A percentile compares a stretch with the other conserved stretches of the same genome.
Evolutionary conservation across 2,113 vertebrate species (phyloP).

Genomic region (Oncorhynchus mykiss): DNA sequence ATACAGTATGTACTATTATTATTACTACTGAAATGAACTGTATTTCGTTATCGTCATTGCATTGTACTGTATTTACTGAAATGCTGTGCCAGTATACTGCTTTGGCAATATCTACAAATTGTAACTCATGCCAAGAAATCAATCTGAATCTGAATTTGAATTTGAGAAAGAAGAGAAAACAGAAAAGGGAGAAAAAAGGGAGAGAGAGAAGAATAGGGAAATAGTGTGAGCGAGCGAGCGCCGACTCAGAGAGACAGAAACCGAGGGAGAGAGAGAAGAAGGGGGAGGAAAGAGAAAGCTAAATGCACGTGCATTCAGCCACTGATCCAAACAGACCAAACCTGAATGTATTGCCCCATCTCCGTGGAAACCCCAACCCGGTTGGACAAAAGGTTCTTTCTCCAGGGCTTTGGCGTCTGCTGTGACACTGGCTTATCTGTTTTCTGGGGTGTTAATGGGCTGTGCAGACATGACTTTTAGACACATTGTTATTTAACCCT

Average conservation of each 20-base stretch:
- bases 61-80: too few relatives aligned
- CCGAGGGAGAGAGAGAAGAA: conserved; percentile 24
- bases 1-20: too few relatives aligned
- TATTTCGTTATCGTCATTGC: too few relatives aligned
- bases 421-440: conserved; percentile 63
- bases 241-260: conserved; percentile 11
- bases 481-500: conserved; percentile 34
- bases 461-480: conserved; percentile 68
- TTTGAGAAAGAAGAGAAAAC: neutral
- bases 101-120: too few relatives aligned
- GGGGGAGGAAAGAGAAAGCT: neutral
- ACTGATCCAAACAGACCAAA: conserved; percentile 18
- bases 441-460: conserved; percentile 62
- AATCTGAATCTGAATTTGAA: too few relatives aligned
- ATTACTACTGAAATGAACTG: too few relatives aligned
- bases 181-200: conserved; percentile 24
- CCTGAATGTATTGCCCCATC: conserved; percentile 32
- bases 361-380: conserved; percentile 30
- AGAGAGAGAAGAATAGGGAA: neutral
- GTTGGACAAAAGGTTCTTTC: conserved; percentile 65
- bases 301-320: conserved; percentile 13
- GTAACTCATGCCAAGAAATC: too few relatives aligned
- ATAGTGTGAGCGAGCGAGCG: neutral
- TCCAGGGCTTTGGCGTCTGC: conserved; percentile 51
- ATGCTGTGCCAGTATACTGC: too few relatives aligned